Base-by-base conservation (phyloP, 2,113 vertebrate genomes). In the Boleophthalmus pectinirostris region DNA sequence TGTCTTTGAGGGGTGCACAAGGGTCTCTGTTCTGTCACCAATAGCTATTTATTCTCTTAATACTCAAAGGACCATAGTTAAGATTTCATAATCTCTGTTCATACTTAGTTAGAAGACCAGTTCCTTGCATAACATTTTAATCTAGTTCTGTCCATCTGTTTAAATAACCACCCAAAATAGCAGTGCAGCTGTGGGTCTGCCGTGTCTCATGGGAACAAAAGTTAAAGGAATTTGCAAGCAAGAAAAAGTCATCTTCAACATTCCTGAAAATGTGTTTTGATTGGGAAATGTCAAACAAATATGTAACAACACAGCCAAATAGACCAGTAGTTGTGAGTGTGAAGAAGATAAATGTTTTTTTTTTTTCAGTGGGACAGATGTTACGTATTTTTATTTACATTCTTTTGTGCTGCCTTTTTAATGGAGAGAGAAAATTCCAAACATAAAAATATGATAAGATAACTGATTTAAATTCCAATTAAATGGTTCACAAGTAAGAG, bases 121-220 rank as follows among this genome's bases (percentile, higher is more conserved):
- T 20, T 63, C 16, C 13, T 25, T 63, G 14, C 10, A 14, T 18
- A 63, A 63, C 60, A 12, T 38, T 63, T 2, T 54, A n/a, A 63
- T 63, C 24, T 63, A 11, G 33, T 20, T 29, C 29, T n/a, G 20
- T 54, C 9, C 51, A 54, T 54, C 38, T 66, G 64, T 66, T 13
- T 66, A 46, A 66, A 66, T 13, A 66, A 21, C 5, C 35, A 38
- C 16, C 51, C 51, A 54, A 38, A 45, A 18, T 61, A n/a, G 51
- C 25, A 47, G 20, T n/a, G 38, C 66, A 71, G 69, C 63, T 66
- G 51, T 23, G 43, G 14, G 46, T 67, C 24, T 18, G 20, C 47
- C 16, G 33, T 46, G 35, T 33, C 68, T 46, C 63, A 15, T 1
- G 21, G 58, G 70, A 69, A 15, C 1, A 21, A 11, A 67, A 54